These are phyloP conservation scores for Mythimna albipuncta DNA, from an alignment of 2,888 invertebrate species.

Conservation along the genomic window DNA sequence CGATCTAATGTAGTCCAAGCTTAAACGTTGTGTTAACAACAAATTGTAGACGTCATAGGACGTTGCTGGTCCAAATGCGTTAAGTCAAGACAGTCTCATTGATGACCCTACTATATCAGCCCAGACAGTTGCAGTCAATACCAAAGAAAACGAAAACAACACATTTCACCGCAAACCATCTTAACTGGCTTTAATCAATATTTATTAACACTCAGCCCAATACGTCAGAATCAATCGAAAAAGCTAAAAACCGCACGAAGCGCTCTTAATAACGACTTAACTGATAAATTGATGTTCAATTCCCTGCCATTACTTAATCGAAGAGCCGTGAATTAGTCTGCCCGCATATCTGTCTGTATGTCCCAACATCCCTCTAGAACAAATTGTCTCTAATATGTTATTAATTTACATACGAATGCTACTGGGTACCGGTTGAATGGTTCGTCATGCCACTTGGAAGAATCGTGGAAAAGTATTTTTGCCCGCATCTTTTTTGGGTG, in stretches of 20 bases:
- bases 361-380: slow-evolving; percentile 81
- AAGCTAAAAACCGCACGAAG: slow-evolving; percentile 41
- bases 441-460: slow-evolving; percentile 50
- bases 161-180: slow-evolving; percentile 38
- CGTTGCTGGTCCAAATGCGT: no score
- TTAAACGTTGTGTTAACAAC: no score
- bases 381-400: slow-evolving; percentile 74
- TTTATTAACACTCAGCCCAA: slow-evolving; percentile 39
- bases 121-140: slow-evolving; percentile 1
- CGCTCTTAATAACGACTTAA: slow-evolving; percentile 66
- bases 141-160: slow-evolving; percentile 31
- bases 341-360: slow-evolving; percentile 82
- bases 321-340: slow-evolving; percentile 76
- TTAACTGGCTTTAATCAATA: slow-evolving; percentile 48
- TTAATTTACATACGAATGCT: slow-evolving; percentile 80
- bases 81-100: no score
- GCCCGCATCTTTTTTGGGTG: slow-evolving; percentile 57
- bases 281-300: slow-evolving; percentile 87
- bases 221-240: slow-evolving; percentile 49
- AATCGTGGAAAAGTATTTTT: slow-evolving; percentile 44
- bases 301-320: slow-evolving; percentile 84
- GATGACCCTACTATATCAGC: not conserved
- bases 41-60: no score
- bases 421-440: not conserved
- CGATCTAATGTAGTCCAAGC: no score